Conservation (phyloP, 2,888 invertebrate genomes). For the Pomacea canaliculata region DNA sequence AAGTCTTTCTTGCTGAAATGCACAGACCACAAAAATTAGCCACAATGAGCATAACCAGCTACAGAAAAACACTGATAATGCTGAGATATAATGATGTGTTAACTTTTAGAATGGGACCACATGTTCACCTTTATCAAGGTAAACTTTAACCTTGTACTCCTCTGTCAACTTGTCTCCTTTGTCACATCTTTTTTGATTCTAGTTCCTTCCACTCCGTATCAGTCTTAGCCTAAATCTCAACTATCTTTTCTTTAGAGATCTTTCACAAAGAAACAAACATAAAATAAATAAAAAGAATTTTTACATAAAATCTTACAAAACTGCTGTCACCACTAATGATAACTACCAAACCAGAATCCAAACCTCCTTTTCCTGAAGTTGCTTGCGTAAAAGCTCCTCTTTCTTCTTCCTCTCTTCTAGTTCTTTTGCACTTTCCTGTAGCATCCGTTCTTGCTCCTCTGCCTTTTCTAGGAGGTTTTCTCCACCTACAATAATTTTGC, state of each 20-base stretch:
- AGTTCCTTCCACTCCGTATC: no score
- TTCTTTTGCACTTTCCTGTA: slow-evolving; percentile 84
- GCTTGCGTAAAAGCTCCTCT: slow-evolving; percentile 85
- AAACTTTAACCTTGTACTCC: no score
- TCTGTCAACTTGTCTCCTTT: no score
- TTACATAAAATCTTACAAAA: no score
- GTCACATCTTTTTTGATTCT: no score
- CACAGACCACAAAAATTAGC: not conserved
- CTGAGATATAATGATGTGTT: not conserved
- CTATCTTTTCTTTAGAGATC: no score
- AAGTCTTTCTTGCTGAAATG: slow-evolving; percentile 82
- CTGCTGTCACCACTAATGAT: no score
- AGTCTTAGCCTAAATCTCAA: no score
- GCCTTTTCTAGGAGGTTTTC: slow-evolving; percentile 98
- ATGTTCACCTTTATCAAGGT: not conserved
- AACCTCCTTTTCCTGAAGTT: slow-evolving; percentile 88
- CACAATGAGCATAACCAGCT: not conserved
- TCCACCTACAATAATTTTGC: slow-evolving; percentile 96
- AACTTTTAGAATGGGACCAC: no score
- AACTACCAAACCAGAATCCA: no score
- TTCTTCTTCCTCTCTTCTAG: slow-evolving; percentile 76
- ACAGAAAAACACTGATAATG: not conserved
- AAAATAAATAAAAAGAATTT: no score
- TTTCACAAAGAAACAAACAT: no score
- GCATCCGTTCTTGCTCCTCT: slow-evolving; percentile 88